Conservation (phyloP, 2,888 invertebrate genomes). For the Rhopalosiphum nymphaeae region DNA sequence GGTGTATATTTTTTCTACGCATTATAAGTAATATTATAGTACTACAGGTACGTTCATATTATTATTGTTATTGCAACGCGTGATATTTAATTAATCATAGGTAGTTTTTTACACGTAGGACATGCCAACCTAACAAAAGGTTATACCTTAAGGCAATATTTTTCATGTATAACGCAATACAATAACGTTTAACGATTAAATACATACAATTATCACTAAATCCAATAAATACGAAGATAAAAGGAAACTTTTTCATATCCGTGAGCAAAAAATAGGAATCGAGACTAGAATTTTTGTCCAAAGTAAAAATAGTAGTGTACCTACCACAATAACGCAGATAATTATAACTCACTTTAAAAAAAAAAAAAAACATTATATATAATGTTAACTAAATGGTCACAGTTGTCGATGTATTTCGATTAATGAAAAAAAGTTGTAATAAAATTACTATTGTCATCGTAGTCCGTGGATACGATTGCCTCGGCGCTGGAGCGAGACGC, state of each 20-base stretch:
- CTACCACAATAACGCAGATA: not conserved
- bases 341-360: not conserved
- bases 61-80: not conserved
- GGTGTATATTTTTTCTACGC: conserved; percentile 6
- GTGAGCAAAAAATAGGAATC: not conserved
- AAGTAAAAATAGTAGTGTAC: not conserved
- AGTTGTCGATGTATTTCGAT: not conserved
- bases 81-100: not conserved
- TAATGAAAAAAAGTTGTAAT: not conserved
- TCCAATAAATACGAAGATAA: not conserved
- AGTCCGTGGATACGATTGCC: not conserved
- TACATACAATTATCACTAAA: not conserved
- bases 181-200: not conserved
- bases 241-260: not conserved
- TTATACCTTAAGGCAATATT: not conserved
- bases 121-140: not conserved
- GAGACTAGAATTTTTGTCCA: not conserved
- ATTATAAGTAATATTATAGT: not conserved
- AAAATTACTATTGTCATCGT: not conserved
- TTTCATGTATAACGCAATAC: not conserved
- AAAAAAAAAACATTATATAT: not conserved
- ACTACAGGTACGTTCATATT: not conserved
- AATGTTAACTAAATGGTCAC: not conserved
- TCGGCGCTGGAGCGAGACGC: not conserved
- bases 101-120: not conserved